Evolutionary conservation across 2,113 vertebrate genomes (phyloP).

Genomic region (Andinoacara biseriatus): DNA sequence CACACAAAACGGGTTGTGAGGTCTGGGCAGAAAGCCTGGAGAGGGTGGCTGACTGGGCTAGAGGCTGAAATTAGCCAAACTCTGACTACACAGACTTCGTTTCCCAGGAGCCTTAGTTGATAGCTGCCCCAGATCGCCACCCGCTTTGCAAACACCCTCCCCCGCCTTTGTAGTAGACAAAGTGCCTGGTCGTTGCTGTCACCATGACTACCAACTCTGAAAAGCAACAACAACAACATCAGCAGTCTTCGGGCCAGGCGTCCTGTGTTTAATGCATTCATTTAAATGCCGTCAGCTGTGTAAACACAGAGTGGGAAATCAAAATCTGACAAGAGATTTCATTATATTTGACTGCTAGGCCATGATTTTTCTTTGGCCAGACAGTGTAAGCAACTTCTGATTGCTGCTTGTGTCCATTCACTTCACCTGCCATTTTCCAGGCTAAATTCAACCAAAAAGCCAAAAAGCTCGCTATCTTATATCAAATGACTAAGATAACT

Average conservation of each 20-base stretch:
- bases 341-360: constrained; percentile 53
- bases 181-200: neutral
- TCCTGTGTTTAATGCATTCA: constrained; percentile 24
- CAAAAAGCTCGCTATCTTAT: neutral
- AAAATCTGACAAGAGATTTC: constrained; percentile 60
- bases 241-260: neutral
- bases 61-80: constrained; percentile 12
- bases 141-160: constrained; percentile 4
- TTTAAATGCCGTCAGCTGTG: constrained; percentile 63
- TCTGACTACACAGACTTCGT: constrained; percentile 18
- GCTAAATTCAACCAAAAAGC: constrained; percentile 22
- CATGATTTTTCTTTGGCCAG: neutral
- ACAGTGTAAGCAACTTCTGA: constrained; percentile 35
- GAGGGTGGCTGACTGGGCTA: constrained; percentile 13
- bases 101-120: constrained; percentile 45
- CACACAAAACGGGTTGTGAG: neutral
- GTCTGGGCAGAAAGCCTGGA: constrained; percentile 6
- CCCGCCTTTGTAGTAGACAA: neutral
- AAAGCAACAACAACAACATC: neutral
- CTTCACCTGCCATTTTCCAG: neutral
- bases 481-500: constrained; percentile 41
- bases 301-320: constrained; percentile 58
- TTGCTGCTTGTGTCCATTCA: constrained; percentile 25
- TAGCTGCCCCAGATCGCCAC: neutral
- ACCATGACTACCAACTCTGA: constrained; percentile 36